Conservation (phyloP, 2,888 invertebrate species). For the Eumacrocentrus americanus region DNA sequence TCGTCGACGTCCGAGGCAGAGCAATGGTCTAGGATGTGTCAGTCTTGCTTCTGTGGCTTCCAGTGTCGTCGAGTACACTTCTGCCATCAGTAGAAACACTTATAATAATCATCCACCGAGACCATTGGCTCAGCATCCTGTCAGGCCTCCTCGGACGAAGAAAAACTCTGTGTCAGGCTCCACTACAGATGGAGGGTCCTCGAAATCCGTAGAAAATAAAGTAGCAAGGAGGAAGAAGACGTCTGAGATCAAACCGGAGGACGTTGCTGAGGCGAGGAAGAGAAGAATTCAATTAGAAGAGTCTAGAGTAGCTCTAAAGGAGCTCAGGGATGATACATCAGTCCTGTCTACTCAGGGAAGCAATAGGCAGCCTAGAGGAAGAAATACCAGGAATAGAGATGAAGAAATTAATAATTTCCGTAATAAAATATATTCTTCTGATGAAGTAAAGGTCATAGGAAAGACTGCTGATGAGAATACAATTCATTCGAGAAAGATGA, state of each 20-base stretch:
- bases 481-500: constrained; percentile 27
- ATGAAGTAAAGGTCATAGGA: constrained; percentile 1
- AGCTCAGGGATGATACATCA: constrained; percentile 19
- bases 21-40: constrained; percentile 78
- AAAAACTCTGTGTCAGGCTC: constrained; percentile 66
- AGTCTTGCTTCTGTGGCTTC: constrained; percentile 67
- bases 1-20: constrained; percentile 70
- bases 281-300: constrained; percentile 33
- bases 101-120: constrained; percentile 4
- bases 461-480: constrained; percentile 34
- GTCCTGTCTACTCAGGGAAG: constrained; percentile 6
- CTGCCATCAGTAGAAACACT: constrained; percentile 28
- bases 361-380: constrained; percentile 3
- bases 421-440: constrained; percentile 24
- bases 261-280: constrained; percentile 51
- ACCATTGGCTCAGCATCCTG: constrained; percentile 61
- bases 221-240: constrained; percentile 45
- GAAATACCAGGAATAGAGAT: constrained; percentile 8
- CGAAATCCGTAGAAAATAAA: constrained; percentile 43
- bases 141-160: constrained; percentile 78
- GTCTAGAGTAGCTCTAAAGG: constrained; percentile 18
- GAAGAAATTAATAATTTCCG: constrained; percentile 3
- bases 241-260: constrained; percentile 53
- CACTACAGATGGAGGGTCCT: constrained; percentile 44
- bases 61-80: constrained; percentile 40